phyloP scores from a whole-genome alignment of 2,113 vertebrate genomes.

The Pipra filicauda region DNA sequence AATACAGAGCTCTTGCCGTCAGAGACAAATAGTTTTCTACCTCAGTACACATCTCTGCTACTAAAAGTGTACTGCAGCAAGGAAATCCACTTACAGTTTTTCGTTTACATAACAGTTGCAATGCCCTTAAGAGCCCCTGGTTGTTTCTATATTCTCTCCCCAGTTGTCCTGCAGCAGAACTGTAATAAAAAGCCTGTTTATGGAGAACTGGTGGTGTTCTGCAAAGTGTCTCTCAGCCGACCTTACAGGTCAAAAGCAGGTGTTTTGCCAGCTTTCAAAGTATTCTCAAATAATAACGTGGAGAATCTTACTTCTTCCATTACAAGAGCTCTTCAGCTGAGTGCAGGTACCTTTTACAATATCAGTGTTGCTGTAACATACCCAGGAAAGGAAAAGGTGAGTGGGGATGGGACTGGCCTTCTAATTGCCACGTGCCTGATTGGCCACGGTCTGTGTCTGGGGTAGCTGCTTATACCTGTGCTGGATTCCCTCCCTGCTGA shows the following conservation, averaged over 20 bases:
- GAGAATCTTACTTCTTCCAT: not conserved
- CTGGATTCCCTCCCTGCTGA: not conserved
- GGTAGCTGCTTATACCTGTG: not conserved
- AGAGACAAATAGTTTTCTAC: constrained; percentile 42
- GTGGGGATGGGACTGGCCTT: not conserved
- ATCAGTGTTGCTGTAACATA: not conserved
- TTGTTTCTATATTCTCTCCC: not conserved
- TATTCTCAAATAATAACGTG: not conserved
- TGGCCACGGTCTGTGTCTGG: not conserved
- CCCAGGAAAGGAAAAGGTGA: not conserved
- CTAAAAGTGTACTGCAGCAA: constrained; percentile 8
- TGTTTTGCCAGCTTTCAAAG: not conserved
- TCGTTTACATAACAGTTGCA: constrained; percentile 19
- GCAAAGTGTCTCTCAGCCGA: not conserved
- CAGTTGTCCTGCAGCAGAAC: not conserved
- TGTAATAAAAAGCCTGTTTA: constrained; percentile 16
- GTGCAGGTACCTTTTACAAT: not conserved
- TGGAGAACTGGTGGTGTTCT: not conserved
- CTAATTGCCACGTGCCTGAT: not conserved
- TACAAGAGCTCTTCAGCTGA: not conserved
- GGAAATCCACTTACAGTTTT: constrained; percentile 55
- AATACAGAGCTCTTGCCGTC: constrained; percentile 9
- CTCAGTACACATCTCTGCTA: constrained; percentile 8
- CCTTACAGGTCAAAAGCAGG: not conserved
- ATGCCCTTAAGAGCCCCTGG: constrained; percentile 15